Evolutionary conservation across 2,113 vertebrate species (phyloP).

Genomic region (Nycticorax nycticorax): DNA sequence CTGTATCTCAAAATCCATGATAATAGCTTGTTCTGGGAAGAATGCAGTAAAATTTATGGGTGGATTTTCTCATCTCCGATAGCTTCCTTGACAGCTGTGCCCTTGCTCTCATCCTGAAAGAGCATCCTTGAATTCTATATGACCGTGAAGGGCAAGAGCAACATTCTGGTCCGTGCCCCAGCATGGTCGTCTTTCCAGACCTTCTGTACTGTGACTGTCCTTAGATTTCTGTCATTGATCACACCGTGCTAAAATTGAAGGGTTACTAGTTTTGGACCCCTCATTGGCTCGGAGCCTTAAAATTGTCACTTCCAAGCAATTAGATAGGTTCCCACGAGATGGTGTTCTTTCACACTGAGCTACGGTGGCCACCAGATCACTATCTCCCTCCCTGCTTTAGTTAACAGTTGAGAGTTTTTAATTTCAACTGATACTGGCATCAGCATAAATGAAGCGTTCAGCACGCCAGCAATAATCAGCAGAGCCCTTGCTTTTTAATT

Average conservation of each 20-base stretch:
- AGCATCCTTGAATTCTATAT: background rate
- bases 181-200: background rate
- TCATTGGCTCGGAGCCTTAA: background rate
- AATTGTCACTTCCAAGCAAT: background rate
- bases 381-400: background rate
- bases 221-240: background rate
- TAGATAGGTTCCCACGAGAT: background rate
- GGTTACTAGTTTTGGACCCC: background rate
- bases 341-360: background rate
- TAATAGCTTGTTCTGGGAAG: background rate
- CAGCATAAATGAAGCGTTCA: background rate
- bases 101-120: background rate
- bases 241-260: background rate
- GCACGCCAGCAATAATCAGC: background rate
- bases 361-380: background rate
- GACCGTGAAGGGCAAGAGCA: background rate
- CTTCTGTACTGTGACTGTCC: background rate
- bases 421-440: background rate
- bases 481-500: background rate
- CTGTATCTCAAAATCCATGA: background rate
- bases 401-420: accelerated
- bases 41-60: background rate
- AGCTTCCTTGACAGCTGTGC: background rate
- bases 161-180: background rate
- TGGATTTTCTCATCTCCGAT: background rate